A percentile compares a stretch with the other conserved stretches of the same genome.
Conservation (phyloP, 2,888 invertebrate species). For the Hyalella azteca region DNA sequence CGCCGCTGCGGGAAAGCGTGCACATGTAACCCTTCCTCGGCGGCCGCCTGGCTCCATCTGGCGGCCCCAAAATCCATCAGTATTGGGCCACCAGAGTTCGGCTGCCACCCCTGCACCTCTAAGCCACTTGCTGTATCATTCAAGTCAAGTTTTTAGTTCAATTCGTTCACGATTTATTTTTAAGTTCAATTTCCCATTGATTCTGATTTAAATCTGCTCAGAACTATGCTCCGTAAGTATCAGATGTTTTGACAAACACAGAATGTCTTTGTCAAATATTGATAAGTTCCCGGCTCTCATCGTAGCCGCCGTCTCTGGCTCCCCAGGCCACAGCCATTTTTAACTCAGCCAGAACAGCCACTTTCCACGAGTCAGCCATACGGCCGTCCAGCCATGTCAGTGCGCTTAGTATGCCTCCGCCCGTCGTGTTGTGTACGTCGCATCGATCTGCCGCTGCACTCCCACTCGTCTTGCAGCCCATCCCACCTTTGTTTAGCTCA, state of each 20-base stretch:
- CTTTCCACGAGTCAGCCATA: constrained; percentile 31
- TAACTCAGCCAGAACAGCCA: constrained; percentile 36
- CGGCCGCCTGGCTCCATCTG: constrained; percentile 27
- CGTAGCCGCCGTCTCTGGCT: constrained; percentile 29
- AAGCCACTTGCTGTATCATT: constrained; percentile 14
- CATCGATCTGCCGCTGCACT: not conserved
- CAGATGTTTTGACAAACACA: not conserved
- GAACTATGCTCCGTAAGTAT: no score
- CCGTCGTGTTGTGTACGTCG: constrained; percentile 37
- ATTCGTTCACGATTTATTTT: not conserved
- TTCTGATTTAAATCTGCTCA: no score
- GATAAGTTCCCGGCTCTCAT: constrained; percentile 30
- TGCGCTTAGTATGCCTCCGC: constrained; percentile 30
- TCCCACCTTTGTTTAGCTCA: constrained; percentile 25
- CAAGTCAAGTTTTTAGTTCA: not conserved
- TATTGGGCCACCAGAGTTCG: constrained; percentile 21
- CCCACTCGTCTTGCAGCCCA: constrained; percentile 19
- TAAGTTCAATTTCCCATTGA: no score
- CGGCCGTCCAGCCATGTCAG: constrained; percentile 31
- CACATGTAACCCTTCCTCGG: not conserved
- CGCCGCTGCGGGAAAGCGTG: not conserved
- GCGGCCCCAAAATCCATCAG: constrained; percentile 32
- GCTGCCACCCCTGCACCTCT: constrained; percentile 10
- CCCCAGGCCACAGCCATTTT: constrained; percentile 33
- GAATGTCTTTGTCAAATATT: not conserved